Evolutionary conservation across 1,140 invertebrate species (phyloP).

Genomic region (Lasioglossum albipes): DNA sequence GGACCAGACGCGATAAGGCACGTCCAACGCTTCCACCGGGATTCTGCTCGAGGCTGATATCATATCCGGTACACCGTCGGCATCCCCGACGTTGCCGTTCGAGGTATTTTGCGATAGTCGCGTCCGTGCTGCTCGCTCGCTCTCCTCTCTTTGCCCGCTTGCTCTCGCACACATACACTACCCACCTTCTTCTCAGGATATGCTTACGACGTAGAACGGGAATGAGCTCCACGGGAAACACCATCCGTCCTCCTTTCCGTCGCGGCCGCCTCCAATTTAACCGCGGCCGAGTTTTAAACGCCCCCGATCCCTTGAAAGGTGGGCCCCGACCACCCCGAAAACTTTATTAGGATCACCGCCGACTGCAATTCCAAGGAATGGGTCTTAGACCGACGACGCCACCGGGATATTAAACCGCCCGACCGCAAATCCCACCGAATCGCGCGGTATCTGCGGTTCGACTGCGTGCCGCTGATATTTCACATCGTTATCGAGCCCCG

Average conservation of each 20-base stretch:
- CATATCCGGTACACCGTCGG: slow-evolving; percentile 67
- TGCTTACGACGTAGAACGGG: slow-evolving; percentile 57
- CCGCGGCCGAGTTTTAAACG: slow-evolving; percentile 21
- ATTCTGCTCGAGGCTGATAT: slow-evolving; percentile 75
- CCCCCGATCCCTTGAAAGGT: slow-evolving; percentile 10
- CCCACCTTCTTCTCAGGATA: slow-evolving; percentile 37
- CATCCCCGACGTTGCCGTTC: slow-evolving; percentile 56
- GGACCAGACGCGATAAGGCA: slow-evolving; percentile 77
- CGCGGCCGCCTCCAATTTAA: not conserved
- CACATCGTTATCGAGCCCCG: too few relatives aligned
- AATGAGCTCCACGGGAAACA: slow-evolving; percentile 1
- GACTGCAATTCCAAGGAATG: slow-evolving; percentile 21
- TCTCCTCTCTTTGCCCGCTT: too few relatives aligned
- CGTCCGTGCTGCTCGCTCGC: slow-evolving; percentile 8
- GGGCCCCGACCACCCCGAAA: not conserved
- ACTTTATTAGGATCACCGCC: slow-evolving; percentile 22
- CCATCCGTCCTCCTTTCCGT: slow-evolving; percentile 21
- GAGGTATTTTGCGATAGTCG: slow-evolving; percentile 69
- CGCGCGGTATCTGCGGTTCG: too few relatives aligned
- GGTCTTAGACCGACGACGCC: not conserved
- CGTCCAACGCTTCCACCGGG: slow-evolving; percentile 75
- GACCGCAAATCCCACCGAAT: slow-evolving; percentile 2
- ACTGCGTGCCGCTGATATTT: too few relatives aligned
- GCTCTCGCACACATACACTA: too few relatives aligned
- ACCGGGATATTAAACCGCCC: slow-evolving; percentile 2